Percentiles rank a stretch among this genome's conserved stretches.
phyloP scores from a whole-genome alignment of 1,140 invertebrate species.

The Drosophila jambulina region DNA sequence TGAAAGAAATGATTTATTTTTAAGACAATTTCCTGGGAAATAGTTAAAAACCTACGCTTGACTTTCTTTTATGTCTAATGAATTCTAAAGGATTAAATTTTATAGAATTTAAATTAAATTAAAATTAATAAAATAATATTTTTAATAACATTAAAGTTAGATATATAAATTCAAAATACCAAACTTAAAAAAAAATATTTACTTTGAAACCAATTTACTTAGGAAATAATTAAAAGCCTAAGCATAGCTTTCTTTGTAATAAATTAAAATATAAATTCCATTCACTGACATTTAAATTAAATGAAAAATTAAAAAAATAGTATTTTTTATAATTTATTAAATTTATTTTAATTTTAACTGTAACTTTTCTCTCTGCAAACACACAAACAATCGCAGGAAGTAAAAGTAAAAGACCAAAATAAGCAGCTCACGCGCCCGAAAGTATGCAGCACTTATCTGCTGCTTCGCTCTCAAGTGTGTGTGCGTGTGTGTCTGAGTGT shows the following conservation, averaged over 20 bases:
- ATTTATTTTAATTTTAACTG: neutral
- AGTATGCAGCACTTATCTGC: constrained; percentile 55
- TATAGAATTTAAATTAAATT: too few species aligned
- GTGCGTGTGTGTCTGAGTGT: neutral
- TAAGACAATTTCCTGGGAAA: neutral
- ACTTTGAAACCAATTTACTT: neutral
- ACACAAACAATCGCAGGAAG: constrained; percentile 24
- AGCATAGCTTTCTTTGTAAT: too few species aligned
- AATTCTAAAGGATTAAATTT: too few species aligned
- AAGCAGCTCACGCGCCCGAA: constrained; percentile 52
- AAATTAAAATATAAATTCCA: neutral
- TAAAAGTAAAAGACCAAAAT: constrained; percentile 35
- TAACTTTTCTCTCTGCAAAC: neutral
- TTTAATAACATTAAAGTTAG: too few species aligned
- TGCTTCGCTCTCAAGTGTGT: constrained; percentile 14
- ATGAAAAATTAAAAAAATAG: neutral
- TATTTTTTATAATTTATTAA: neutral
- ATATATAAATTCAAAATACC: too few species aligned
- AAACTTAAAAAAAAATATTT: too few species aligned
- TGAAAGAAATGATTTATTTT: neutral
- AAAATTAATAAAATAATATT: too few species aligned
- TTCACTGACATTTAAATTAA: too few species aligned
- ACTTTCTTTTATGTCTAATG: too few species aligned
- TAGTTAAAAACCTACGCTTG: neutral
- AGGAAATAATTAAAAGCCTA: neutral